Percentiles rank a stretch among this genome's conserved stretches.
Conservation (phyloP, 2,888 invertebrate genomes). For the Troides oblongomaculatus region DNA sequence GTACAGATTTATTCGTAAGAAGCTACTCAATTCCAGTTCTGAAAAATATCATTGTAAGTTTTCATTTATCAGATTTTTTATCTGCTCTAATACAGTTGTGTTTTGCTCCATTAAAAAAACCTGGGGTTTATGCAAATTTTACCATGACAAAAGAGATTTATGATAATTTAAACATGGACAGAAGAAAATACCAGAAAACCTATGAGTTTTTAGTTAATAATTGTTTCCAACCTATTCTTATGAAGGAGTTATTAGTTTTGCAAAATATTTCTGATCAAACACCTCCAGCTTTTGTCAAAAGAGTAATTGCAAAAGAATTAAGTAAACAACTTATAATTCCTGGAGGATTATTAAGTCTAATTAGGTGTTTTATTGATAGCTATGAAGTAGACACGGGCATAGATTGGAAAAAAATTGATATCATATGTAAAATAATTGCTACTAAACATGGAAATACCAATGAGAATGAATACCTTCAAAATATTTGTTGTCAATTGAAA, state of each 20-base stretch:
- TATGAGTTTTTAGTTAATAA: slow-evolving; percentile 76
- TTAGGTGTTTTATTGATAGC: slow-evolving; percentile 82
- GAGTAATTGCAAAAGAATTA: slow-evolving; percentile 80
- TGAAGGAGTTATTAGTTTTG: slow-evolving; percentile 85
- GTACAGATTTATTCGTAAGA: slow-evolving; percentile 71
- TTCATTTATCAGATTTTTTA: slow-evolving; percentile 81
- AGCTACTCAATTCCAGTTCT: slow-evolving; percentile 75
- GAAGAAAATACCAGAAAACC: slow-evolving; percentile 67
- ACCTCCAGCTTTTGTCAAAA: slow-evolving; percentile 82
- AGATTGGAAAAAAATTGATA: slow-evolving; percentile 84
- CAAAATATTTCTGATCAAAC: slow-evolving; percentile 73
- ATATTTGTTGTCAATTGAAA: slow-evolving; percentile 75
- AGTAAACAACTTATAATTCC: slow-evolving; percentile 79
- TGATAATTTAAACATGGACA: slow-evolving; percentile 71
- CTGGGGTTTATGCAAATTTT: slow-evolving; percentile 64
- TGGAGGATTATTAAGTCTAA: slow-evolving; percentile 83
- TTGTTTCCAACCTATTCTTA: slow-evolving; percentile 81
- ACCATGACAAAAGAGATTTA: slow-evolving; percentile 80
- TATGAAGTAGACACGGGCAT: slow-evolving; percentile 76
- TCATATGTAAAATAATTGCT: slow-evolving; percentile 83
- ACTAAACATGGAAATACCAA: slow-evolving; percentile 70
- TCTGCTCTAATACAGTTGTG: slow-evolving; percentile 85
- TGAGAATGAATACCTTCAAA: slow-evolving; percentile 74
- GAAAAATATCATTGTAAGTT: slow-evolving; percentile 76
- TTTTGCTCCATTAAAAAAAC: slow-evolving; percentile 83